Evolutionary conservation across 2,113 vertebrate species (phyloP).

Genomic region (Apistogramma diplotaenia): DNA sequence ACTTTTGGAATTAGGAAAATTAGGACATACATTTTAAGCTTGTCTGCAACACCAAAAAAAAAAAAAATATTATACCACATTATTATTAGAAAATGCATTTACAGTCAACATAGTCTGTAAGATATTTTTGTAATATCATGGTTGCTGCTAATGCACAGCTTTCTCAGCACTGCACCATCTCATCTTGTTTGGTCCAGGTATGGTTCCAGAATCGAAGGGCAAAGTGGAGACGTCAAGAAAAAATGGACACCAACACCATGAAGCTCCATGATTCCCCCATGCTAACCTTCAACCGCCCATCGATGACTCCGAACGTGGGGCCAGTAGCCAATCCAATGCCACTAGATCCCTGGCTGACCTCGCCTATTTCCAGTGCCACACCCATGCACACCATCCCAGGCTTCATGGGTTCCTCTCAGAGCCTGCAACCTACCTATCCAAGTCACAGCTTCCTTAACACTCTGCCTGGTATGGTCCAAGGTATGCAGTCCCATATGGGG

Average conservation of each 20-base stretch:
- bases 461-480: slow-evolving; percentile 79
- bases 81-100: neutral
- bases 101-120: neutral
- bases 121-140: neutral
- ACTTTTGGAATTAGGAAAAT: too few relatives aligned
- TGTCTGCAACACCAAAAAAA: neutral
- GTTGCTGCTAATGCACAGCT: neutral
- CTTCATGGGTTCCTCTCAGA: slow-evolving; percentile 86
- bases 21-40: neutral
- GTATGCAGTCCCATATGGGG: slow-evolving; percentile 83
- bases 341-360: slow-evolving; percentile 88
- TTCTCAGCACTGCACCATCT: neutral
- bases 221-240: slow-evolving; percentile 93
- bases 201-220: slow-evolving; percentile 95
- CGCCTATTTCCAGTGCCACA: slow-evolving; percentile 83
- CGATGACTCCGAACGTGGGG: slow-evolving; percentile 79
- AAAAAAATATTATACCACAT: neutral
- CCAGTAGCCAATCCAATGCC: slow-evolving; percentile 82
- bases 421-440: slow-evolving; percentile 81
- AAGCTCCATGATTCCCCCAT: slow-evolving; percentile 87
- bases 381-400: slow-evolving; percentile 83
- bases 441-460: slow-evolving; percentile 82
- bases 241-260: slow-evolving; percentile 84
- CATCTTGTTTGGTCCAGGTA: slow-evolving; percentile 70
- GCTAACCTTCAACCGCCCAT: slow-evolving; percentile 84